Evolutionary conservation across 2,797 vertebrate species (phyloP), one percentile per base, ranked within the genome.

Genomic region (Argentina silus): DNA sequence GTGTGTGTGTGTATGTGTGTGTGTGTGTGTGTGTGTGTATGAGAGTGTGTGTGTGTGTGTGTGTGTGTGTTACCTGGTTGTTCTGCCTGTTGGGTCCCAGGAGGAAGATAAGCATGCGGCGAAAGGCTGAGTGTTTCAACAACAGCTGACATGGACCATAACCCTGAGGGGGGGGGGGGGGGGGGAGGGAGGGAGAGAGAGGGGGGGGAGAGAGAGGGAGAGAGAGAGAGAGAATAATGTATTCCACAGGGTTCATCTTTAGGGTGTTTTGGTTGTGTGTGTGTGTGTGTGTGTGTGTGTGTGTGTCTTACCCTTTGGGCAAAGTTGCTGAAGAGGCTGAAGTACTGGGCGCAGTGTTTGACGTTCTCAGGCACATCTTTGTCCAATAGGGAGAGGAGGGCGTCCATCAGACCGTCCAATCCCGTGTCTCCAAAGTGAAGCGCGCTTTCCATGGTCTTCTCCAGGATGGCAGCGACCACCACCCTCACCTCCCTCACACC

Each of bases 341-440:
- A 99, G 90, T 99, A 99, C 87, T 99, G 98, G 0, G 96, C 94
- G 81, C 98, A 99, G 91, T 99, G 98, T 91, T 99, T 99, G 91
- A 98, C 98, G 89, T 98, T 99, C 89, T 99, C 97, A 3, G 97
- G 96, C 14, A 99, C 96, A 53, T 99, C 98, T 93, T 99, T 99
- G 90, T 99, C 98, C 91, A 99, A 84, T 0, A 99, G 89, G 74
- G 95, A 96, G 56, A 99, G 96, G 59, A 99, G 93, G 62, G 95
- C 95, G 69, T 99, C 96, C 47, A 95, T 76, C 85, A 99, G 88
- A 36, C 90, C 85, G 87, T 98, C 96, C 74, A 98, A 81, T 57
- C 95, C 95, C 21, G 95, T 93, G 81, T 98, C 97, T 85, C 95
- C 94, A 82, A 98, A 98, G 82, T 95, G 94, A 81, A 99, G 95